Conservation (phyloP, 2,113 vertebrate species). For the Cryptotis parvus region DNA sequence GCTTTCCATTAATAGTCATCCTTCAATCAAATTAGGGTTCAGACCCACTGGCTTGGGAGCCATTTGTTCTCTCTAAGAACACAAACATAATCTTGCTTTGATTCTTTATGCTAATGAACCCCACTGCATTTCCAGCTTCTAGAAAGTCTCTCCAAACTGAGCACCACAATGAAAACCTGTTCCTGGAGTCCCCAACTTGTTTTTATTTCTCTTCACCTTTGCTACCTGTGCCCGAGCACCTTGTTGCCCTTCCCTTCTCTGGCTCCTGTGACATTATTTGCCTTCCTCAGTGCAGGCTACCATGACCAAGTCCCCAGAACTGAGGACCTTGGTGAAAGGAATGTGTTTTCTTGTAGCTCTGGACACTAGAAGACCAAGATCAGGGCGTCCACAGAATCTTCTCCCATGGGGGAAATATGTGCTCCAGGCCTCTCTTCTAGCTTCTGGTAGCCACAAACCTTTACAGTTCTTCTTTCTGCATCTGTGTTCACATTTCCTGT, state of each 20-base stretch:
- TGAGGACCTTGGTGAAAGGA: background rate
- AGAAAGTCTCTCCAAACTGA: background rate
- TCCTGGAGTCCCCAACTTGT: background rate
- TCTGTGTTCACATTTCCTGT: background rate
- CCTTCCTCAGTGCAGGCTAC: background rate
- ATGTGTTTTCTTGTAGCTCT: background rate
- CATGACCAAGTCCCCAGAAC: background rate
- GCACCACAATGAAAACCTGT: background rate
- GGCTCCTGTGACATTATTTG: rapidly evolving
- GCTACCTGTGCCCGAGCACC: background rate
- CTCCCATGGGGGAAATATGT: background rate
- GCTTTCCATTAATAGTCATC: background rate
- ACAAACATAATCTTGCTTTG: background rate
- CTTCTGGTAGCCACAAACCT: background rate
- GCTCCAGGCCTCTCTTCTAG: background rate
- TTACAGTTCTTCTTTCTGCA: no score
- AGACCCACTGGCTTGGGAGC: background rate
- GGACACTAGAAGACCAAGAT: no score
- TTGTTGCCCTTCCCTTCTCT: background rate
- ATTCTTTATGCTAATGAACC: background rate
- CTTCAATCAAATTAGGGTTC: background rate
- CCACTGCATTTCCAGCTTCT: background rate
- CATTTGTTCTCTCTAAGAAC: background rate
- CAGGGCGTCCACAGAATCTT: no score
- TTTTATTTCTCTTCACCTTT: background rate